Evolutionary conservation across 2,888 invertebrate species (phyloP).

Genomic region (Leucophenga montana): DNA sequence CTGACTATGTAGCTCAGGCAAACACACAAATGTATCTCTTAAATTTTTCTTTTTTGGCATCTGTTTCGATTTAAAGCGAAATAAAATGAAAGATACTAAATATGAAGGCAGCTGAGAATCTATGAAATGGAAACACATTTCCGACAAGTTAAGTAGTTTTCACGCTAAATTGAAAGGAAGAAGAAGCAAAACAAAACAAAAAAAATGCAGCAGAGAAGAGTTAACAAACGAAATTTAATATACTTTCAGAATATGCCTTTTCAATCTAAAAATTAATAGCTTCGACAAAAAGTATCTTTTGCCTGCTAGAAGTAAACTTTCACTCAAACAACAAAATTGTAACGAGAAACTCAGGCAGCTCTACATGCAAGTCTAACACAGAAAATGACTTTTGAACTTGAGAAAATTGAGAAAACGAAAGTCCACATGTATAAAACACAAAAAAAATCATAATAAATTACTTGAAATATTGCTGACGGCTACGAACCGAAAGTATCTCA

Average conservation of each 20-base stretch:
- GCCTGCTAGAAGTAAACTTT: conserved; percentile 50
- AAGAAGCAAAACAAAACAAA: too few species aligned
- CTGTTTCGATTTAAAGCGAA: conserved; percentile 52
- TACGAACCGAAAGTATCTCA: background rate
- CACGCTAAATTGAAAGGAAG: background rate
- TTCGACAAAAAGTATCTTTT: too few species aligned
- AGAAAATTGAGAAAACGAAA: background rate
- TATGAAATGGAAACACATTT: background rate
- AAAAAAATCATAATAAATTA: conserved; percentile 11
- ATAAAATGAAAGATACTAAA: conserved; percentile 24
- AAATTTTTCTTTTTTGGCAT: conserved; percentile 48
- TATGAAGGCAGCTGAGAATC: background rate
- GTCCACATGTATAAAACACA: too few species aligned
- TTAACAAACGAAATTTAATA: conserved; percentile 35
- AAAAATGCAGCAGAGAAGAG: conserved; percentile 12
- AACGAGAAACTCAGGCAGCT: conserved; percentile 53
- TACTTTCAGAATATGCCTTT: conserved; percentile 46
- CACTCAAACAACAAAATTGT: conserved; percentile 51
- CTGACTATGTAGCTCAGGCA: background rate
- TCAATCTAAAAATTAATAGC: conserved; percentile 63
- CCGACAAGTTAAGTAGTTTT: conserved; percentile 20
- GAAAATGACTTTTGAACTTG: conserved; percentile 23
- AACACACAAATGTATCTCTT: conserved; percentile 1
- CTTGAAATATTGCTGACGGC: background rate
- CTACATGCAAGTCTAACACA: conserved; percentile 3